These are phyloP conservation scores for Acleris emargana DNA, from an alignment of 2,888 invertebrate species.

Conservation along the genomic window DNA sequence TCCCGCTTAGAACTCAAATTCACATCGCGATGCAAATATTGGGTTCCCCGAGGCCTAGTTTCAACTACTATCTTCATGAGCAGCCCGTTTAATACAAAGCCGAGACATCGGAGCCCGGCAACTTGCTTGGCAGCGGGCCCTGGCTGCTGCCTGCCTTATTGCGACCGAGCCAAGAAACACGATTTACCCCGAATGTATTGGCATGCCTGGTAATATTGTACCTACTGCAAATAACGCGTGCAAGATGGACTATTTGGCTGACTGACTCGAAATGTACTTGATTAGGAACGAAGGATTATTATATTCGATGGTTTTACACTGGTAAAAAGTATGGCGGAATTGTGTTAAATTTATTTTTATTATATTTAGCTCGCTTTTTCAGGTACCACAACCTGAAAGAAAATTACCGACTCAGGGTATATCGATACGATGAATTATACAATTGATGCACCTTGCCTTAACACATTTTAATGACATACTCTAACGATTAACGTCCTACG, in stretches of 20 bases:
- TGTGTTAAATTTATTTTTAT: no score
- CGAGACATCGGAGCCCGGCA: conserved; percentile 41
- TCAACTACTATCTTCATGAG: conserved; percentile 6
- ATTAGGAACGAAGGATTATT: no score
- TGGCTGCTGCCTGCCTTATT: conserved; percentile 68
- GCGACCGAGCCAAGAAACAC: conserved; percentile 66
- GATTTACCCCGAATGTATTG: conserved; percentile 62
- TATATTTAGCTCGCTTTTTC: no score
- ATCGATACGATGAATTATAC: no score
- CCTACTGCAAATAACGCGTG: conserved; percentile 19
- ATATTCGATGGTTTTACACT: no score
- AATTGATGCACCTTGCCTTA: no score
- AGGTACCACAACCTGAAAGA: no score
- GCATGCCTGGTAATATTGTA: conserved; percentile 27
- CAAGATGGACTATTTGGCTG: neutral
- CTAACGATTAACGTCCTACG: no score
- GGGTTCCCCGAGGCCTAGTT: conserved; percentile 2
- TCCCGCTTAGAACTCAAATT: conserved; percentile 1
- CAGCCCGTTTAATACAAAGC: conserved; percentile 24
- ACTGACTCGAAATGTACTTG: no score
- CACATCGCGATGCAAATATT: neutral
- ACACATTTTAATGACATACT: no score
- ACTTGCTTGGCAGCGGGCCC: conserved; percentile 71
- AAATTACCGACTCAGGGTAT: no score
- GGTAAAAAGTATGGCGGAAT: no score